Evolutionary conservation across 2,113 vertebrate species (phyloP), one percentile per base, ranked within the genome.

Genomic region (Brachypteracias leptosomus): DNA sequence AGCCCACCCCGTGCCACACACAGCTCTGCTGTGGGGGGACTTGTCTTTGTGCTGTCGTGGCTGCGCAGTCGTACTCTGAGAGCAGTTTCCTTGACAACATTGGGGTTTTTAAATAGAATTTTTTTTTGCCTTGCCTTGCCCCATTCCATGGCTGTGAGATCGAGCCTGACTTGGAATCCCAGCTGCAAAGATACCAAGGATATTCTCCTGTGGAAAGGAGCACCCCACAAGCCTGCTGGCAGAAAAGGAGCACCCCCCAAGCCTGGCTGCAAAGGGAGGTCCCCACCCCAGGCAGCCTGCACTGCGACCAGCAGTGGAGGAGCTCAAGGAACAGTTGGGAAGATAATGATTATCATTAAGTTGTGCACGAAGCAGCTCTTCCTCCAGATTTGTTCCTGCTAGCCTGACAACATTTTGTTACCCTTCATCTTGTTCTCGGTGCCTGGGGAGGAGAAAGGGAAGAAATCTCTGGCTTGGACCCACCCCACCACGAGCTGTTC

Each of bases 71-170:
- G 44, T 21, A 59, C 93, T 20, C 79, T 2, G 42, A 63, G 68
- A 79, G 76, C 95, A 40, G 89, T 75, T 96, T 90, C 95, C 94
- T 90, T 92, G 94, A 82, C 91, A 90, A 94, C 89, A 83, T 88
- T 91, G 35, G 25, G 26, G 49, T 88, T 95, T 88, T 65, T 40
- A 6, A 81, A 85, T 51, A 74, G 38, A 72, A 73, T 58, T 31
- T 25, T 33, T 44, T 24, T 2, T 16, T 13, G 6, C 9, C 33
- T 16, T 3, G 8, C 28, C 16, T 46, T 57, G 16, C 21, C 49
- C 68, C 35, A 5, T 46, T 65, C 70, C 46, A 6, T 0, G 16
- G 52, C 51, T 63, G 49, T 44, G 18, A 42, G 59, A 74, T 31
- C 35, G 36, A 54, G n/a, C 49, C 62, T 16, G 74, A 16, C 42